Conservation (phyloP, 2,113 vertebrate genomes). For the Stigmatopora nigra region DNA sequence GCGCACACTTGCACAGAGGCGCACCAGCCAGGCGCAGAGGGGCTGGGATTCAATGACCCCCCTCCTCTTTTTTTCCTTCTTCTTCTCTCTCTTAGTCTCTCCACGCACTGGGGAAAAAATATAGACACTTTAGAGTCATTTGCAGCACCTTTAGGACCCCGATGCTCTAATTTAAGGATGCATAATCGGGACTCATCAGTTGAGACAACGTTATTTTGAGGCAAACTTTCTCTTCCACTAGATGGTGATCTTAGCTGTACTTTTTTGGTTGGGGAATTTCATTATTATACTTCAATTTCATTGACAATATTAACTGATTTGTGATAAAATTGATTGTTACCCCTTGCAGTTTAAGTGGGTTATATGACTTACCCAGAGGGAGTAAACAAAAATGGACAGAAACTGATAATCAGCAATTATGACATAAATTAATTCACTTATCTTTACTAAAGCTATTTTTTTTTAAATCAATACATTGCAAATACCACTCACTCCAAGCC, state of each 20-base stretch:
- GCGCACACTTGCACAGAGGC: constrained; percentile 46
- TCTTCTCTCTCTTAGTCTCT: constrained; percentile 1
- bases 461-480: background rate
- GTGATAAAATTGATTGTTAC: too few relatives aligned
- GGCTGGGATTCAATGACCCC: constrained; percentile 35
- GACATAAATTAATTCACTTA: too few relatives aligned
- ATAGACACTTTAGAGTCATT: background rate
- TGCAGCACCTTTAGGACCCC: background rate
- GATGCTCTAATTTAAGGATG: background rate
- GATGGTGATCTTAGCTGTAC: background rate
- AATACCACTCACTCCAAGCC: background rate
- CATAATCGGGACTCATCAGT: background rate
- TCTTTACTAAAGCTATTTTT: too few relatives aligned
- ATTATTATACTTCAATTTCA: too few relatives aligned
- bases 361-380: too few relatives aligned
- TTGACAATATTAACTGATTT: too few relatives aligned
- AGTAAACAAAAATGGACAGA: too few relatives aligned
- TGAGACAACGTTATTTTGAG: background rate
- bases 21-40: constrained; percentile 47
- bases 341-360: too few relatives aligned
- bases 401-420: too few relatives aligned
- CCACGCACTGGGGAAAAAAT: background rate
- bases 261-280: background rate
- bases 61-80: background rate
- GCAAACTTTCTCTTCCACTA: background rate